These are phyloP conservation scores for Poeciliopsis presidionis DNA, from an alignment of 2,797 vertebrate species.

Conservation along the genomic window DNA sequence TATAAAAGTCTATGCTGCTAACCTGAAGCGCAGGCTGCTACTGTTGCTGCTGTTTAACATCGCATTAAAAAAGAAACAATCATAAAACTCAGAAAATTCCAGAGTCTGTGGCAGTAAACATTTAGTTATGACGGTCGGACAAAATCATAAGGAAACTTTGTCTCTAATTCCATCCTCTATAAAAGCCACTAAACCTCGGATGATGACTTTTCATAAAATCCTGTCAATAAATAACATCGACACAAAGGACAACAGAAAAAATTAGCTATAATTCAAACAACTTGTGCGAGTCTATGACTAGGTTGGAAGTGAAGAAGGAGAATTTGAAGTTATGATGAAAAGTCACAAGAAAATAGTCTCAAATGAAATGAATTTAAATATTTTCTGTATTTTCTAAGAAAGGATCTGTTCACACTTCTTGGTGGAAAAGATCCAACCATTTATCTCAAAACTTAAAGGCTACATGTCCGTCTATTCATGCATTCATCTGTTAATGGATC, in stretches of 20 bases:
- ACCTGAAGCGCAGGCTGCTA: slow-evolving; percentile 1
- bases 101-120: slow-evolving; percentile 8
- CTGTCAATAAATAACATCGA: not conserved
- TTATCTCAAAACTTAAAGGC: not conserved
- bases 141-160: not conserved
- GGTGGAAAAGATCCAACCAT: too few relatives aligned
- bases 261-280: not conserved
- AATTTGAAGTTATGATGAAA: not conserved
- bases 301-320: not conserved
- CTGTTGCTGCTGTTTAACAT: slow-evolving; percentile 31
- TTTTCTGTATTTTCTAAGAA: not conserved
- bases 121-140: not conserved
- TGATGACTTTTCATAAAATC: not conserved
- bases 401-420: not conserved
- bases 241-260: not conserved
- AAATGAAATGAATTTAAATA: not conserved
- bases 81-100: slow-evolving; percentile 7
- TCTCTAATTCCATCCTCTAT: not conserved
- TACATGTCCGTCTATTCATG: not conserved
- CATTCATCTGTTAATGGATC: too few relatives aligned
- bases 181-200: not conserved
- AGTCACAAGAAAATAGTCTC: not conserved
- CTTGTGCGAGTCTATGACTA: not conserved
- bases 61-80: slow-evolving; percentile 41
- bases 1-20: slow-evolving; percentile 28